Conservation (phyloP, 2,797 vertebrate genomes). For the Sebastes baramenuke region DNA sequence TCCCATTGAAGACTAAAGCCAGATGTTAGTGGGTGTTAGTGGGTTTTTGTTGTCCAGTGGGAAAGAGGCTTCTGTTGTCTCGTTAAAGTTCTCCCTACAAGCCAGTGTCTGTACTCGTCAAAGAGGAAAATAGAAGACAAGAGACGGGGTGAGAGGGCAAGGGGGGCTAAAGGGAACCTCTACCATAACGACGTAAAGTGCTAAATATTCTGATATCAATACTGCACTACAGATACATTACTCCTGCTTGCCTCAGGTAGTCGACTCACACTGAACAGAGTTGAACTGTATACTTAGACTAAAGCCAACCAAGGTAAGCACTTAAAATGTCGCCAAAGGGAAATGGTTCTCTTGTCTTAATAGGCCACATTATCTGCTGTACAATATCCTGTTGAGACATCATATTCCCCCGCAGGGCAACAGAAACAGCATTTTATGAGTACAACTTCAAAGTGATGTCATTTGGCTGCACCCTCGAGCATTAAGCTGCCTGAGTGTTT, state of each 20-base stretch:
- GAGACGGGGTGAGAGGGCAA: neutral
- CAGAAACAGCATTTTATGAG: slow-evolving; percentile 12
- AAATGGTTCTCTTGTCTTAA: neutral
- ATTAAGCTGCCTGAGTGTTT: neutral
- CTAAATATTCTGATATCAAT: neutral
- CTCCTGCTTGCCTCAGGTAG: neutral
- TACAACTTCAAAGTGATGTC: slow-evolving; percentile 25
- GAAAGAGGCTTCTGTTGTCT: too few species aligned
- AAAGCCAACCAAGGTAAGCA: neutral
- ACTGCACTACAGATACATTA: neutral
- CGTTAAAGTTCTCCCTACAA: neutral
- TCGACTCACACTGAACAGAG: neutral
- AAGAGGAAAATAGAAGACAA: neutral
- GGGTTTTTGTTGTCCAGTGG: too few species aligned
- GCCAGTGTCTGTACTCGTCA: neutral
- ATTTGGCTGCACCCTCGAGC: slow-evolving; percentile 9
- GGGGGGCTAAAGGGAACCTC: neutral
- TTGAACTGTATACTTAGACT: neutral
- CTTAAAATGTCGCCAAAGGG: neutral
- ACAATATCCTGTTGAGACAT: slow-evolving; percentile 18
- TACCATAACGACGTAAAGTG: neutral
- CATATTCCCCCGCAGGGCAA: neutral
- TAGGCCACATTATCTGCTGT: slow-evolving; percentile 2
- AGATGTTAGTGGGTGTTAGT: too few species aligned
- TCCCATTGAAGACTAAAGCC: too few species aligned